Evolutionary conservation across 2,113 vertebrate species (phyloP), one percentile per base, ranked within the genome.

Genomic region (Tachysurus fulvidraco): DNA sequence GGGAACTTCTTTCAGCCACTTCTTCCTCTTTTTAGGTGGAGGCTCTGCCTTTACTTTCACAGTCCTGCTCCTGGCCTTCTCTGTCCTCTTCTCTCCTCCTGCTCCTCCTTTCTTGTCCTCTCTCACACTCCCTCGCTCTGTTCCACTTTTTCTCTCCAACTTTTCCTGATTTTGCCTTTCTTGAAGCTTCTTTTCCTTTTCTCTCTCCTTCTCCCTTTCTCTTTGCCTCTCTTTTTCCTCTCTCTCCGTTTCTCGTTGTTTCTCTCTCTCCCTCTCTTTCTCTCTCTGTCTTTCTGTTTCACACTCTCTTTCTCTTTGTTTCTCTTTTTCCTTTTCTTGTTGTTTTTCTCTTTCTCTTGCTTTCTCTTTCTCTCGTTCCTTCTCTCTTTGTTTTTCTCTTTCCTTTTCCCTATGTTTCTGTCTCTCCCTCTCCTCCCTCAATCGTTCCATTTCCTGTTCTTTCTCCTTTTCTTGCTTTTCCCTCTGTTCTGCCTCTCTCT

Each of bases 21-120:
- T 97, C 95, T 98, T 98, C 88, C 97, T 96, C 93, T 98, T 98
- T 91, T 98, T 98, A 0, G 97, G 97, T 0, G 97, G 97, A 0
- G 97, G 97, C 90, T 98, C 97, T 0, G 96, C 97, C 91, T 97
- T 98, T 60, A 97, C 95, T 89, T 97, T 98, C 54, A 94, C 65
- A 1, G 92, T 89, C 85, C 93, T 94, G 88, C 95, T 91, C 92
- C 97, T 97, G 28, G 95, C 90, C 36, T 92, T 92, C 46, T 91
- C 91, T 30, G 90, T 50, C 74, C 91, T 94, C 83, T 93, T 92
- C 87, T 94, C 91, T 92, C 92, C 86, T 9, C 90, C 88, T 83
- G 54, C 89, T 93, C 92, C 86, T 11, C 91, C 88, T 85, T 59
- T 93, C 92, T 92, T 94, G 88, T 95, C 94, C 65, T 94, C 94